Evolutionary conservation across 2,113 vertebrate genomes (phyloP).

Genomic region (Cynocephalus volans): DNA sequence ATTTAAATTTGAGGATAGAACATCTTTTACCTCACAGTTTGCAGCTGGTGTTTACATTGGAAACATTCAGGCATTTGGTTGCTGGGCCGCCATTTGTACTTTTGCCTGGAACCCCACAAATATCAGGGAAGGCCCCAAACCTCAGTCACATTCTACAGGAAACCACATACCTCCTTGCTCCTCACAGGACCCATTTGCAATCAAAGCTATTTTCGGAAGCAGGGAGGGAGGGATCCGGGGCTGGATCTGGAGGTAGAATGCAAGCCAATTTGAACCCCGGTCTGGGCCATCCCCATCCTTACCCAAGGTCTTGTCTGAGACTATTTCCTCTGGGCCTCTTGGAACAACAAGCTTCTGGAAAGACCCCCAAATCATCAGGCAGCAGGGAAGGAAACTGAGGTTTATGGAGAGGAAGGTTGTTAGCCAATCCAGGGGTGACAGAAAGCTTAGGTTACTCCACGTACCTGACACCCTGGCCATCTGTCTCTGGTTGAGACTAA

Average conservation of each 20-base stretch:
- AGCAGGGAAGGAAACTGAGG: not conserved
- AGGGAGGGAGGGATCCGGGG: not conserved
- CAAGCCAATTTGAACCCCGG: not conserved
- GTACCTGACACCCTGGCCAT: not conserved
- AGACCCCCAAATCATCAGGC: not conserved
- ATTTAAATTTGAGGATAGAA: not conserved
- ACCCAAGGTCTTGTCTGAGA: not conserved
- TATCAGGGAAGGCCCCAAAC: not conserved
- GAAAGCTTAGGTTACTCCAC: not conserved
- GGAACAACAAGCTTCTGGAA: not conserved
- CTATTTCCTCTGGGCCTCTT: not conserved
- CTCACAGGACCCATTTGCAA: not conserved
- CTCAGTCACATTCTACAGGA: not conserved
- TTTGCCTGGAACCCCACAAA: not conserved
- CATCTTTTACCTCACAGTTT: not conserved
- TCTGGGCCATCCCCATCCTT: not conserved
- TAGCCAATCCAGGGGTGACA: not conserved
- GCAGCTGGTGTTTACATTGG: not conserved
- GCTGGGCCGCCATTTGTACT: not conserved
- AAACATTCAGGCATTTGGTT: not conserved
- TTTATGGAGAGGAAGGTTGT: not conserved
- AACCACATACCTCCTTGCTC: not conserved
- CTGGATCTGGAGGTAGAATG: not conserved
- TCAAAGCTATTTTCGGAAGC: not conserved
- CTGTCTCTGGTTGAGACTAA: not conserved